A percentile compares a stretch with the other conserved stretches of the same genome.
These are phyloP conservation scores for Chelon labrosus DNA, from an alignment of 2,797 vertebrate genomes.

Conservation along the genomic window DNA sequence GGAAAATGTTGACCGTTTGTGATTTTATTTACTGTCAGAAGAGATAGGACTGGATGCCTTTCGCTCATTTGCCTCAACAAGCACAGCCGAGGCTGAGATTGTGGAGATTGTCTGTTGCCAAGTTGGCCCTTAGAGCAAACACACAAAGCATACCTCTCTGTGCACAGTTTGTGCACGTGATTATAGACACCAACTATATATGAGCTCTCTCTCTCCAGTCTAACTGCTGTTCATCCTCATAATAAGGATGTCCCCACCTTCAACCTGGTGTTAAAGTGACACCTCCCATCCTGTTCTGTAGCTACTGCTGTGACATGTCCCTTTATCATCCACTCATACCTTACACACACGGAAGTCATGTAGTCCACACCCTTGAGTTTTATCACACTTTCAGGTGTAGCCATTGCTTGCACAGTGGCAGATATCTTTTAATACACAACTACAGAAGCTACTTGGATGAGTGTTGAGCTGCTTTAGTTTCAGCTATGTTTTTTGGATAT, in stretches of 20 bases:
- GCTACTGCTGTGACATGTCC: too few species aligned
- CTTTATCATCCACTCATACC: constrained; percentile 19
- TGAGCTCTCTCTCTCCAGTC: constrained; percentile 13
- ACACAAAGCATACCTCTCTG: constrained; percentile 10
- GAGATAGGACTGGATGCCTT: constrained; percentile 1
- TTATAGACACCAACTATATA: constrained; percentile 9
- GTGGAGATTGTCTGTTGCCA: constrained; percentile 41
- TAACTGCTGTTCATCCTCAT: constrained; percentile 18
- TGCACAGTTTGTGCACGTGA: background rate
- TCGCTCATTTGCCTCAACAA: constrained; percentile 49
- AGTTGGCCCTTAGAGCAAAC: constrained; percentile 19
- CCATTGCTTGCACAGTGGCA: background rate
- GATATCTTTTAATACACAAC: background rate
- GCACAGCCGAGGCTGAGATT: constrained; percentile 51
- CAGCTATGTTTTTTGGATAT: too few species aligned
- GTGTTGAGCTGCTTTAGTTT: too few species aligned
- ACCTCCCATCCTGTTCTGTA: constrained; percentile 68
- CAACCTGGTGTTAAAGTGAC: constrained; percentile 37
- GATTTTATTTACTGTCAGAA: constrained; percentile 30
- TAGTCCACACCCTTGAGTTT: constrained; percentile 10
- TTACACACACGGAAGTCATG: constrained; percentile 7
- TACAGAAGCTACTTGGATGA: too few species aligned
- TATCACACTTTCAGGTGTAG: constrained; percentile 36
- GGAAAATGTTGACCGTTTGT: constrained; percentile 12
- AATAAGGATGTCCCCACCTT: constrained; percentile 46